phyloP scores from a whole-genome alignment of 2,797 vertebrate species.

The Myioborus miniatus region DNA sequence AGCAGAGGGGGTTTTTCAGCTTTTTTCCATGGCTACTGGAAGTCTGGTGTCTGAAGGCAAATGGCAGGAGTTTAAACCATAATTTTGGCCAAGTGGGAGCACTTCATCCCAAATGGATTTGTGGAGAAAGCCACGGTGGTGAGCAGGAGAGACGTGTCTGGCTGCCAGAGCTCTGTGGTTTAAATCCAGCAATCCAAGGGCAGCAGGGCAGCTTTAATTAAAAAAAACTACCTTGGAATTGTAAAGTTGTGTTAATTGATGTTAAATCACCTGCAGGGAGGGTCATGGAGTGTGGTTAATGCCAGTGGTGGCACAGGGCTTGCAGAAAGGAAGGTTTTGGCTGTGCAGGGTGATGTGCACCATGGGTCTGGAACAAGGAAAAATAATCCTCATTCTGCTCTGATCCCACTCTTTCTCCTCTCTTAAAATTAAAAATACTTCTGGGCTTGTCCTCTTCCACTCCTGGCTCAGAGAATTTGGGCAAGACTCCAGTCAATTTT shows the following conservation, averaged over 20 bases:
- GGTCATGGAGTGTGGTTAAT: neutral
- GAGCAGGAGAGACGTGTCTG: accelerated
- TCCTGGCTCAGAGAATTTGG: neutral
- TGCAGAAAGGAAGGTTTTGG: neutral
- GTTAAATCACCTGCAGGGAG: neutral
- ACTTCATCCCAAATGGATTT: neutral
- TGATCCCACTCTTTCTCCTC: neutral
- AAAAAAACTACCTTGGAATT: neutral
- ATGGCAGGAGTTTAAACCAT: neutral
- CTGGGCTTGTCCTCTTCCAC: neutral
- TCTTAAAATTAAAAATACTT: neutral
- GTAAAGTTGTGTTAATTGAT: neutral
- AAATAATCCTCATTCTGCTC: neutral
- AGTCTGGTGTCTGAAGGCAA: neutral
- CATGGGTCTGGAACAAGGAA: neutral
- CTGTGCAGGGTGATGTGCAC: neutral
- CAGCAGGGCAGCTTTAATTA: neutral
- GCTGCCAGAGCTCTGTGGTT: neutral
- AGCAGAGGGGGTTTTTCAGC: neutral
- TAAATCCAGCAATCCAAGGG: neutral
- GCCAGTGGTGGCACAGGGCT: neutral
- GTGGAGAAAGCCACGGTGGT: neutral
- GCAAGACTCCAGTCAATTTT: constrained; percentile 2
- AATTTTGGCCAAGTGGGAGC: neutral
- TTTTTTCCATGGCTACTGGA: neutral